phyloP scores from a whole-genome alignment of 2,113 vertebrate genomes.

The Rhinichthys klamathensis region DNA sequence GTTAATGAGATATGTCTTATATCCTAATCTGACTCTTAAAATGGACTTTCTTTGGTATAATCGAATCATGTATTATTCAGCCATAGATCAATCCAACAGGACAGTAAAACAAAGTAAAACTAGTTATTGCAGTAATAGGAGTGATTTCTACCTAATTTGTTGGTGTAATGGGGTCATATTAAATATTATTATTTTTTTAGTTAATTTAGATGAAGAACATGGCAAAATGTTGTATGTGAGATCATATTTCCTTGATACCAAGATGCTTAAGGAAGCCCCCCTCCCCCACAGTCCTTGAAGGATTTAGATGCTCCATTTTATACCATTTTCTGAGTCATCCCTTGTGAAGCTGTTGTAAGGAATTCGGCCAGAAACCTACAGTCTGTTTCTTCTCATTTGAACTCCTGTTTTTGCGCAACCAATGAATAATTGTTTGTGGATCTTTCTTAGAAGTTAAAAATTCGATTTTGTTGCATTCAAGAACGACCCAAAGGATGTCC shows the following conservation, averaged over 20 bases:
- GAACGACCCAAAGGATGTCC: constrained; percentile 27
- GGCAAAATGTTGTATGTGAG: neutral
- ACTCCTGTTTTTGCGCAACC: neutral
- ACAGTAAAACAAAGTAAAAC: neutral
- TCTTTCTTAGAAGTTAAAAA: neutral
- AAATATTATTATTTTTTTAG: neutral
- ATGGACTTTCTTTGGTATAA: neutral
- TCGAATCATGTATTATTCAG: neutral
- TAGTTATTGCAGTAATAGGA: neutral
- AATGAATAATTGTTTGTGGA: neutral
- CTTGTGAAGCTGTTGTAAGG: neutral
- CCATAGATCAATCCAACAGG: neutral
- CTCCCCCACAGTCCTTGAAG: neutral
- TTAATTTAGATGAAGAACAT: neutral
- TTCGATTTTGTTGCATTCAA: neutral
- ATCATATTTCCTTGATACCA: neutral
- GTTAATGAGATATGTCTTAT: neutral
- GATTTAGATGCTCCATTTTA: neutral
- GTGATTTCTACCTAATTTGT: neutral
- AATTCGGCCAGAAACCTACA: neutral
- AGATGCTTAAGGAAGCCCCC: neutral
- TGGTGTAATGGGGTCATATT: neutral
- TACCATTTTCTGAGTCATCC: neutral
- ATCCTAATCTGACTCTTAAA: neutral
- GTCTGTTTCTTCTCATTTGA: neutral